Base-by-base conservation (phyloP, 2,797 vertebrate genomes). In the Cossypha niveicapilla region DNA sequence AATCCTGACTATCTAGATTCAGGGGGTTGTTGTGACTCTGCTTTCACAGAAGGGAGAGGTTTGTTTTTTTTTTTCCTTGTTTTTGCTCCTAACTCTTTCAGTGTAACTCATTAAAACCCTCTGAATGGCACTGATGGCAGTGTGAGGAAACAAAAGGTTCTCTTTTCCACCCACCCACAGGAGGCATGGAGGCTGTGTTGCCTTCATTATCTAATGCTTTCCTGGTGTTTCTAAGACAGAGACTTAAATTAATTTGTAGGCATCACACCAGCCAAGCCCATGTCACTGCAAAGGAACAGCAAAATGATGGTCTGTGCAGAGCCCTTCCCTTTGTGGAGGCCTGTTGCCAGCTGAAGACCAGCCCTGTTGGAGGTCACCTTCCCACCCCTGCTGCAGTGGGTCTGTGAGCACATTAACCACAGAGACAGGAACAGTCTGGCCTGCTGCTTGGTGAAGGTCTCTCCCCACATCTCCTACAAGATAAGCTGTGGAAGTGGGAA, bases 161-260 rank as follows among this genome's bases (percentile, higher is more conserved):
- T 76, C 57, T 77, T 86, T 77, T 88, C 39, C 72, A 65, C 24
- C 30, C 23, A 68, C n/a, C 22, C 42, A 72, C 28, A 80, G 32
- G 30, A 79, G 35, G 10, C 18, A 72, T 3, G 27, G 61, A 84
- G 23, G 18, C 23, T 28, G 3, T n/a, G n/a, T 54, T 44, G 32
- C 21, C 41, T 62, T 92, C 47, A 48, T 80, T 86, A 75, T 62
- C 35, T 74, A 91, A 48, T 7, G 23, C 21, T 74, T 74, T n/a
- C 58, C 37, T 54, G 18, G 28, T 51, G 58, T 23, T 86, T 79
- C 86, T 58, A n/a, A 58, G 57, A 14, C 19, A 61, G 35, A 7
- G 39, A 45, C 6, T 75, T 54, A 61, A 87, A 91, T 23, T 47
- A 61, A 30, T 92, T 84, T 90, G 66, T 35, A 92, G 68, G 35